Base-by-base conservation (phyloP, 1,140 invertebrate species). In the Drosophila kohkoa region DNA sequence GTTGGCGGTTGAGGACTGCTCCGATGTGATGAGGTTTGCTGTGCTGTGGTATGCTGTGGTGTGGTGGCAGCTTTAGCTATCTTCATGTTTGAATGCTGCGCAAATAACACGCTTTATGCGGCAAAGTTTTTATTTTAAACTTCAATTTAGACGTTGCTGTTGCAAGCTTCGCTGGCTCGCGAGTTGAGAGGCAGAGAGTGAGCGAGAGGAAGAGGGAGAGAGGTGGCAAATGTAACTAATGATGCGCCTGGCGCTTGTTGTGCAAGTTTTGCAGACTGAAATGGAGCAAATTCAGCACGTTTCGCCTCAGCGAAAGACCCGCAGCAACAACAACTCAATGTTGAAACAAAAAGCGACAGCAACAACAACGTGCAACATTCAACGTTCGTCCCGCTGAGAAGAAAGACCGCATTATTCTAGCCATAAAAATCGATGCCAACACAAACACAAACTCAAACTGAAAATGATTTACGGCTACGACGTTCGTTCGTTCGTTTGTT, bases 221-320 rank as follows among this genome's bases (percentile, higher is more conserved):
- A n/a, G 38, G 30, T 20, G 16, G 49, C 10, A 71, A 73, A 83
- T 72, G 85, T 88, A 89, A 88, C 85, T 88, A 88, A 88, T 88
- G 85, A 88, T 68, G 62, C 77, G 54, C 74, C 67, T n/a, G 46
- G 41, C 62, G 60, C 75, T 86, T 72, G 82, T 78, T 86, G 73
- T 87, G 76, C 77, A 82, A 87, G 60, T 82, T 87, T 78, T 13
- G 5, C 58, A 41, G 45, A 67, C 54, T 48, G 67, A 88, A 88
- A 89, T 85, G 85, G 83, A 85, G 75, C 85, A 89, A 88, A 89
- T 88, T 89, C 78, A 85, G 85, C 85, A 89, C 85, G 85, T 89
- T 25, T 81, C 76, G 48, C 62, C 65, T 57, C 51, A 70, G 59
- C 48, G 54, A 59, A 60, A 60, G 41, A 57, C 35, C 58, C 30